phyloP scores from a whole-genome alignment of 2,797 vertebrate genomes.

The Poecilia gillii region DNA sequence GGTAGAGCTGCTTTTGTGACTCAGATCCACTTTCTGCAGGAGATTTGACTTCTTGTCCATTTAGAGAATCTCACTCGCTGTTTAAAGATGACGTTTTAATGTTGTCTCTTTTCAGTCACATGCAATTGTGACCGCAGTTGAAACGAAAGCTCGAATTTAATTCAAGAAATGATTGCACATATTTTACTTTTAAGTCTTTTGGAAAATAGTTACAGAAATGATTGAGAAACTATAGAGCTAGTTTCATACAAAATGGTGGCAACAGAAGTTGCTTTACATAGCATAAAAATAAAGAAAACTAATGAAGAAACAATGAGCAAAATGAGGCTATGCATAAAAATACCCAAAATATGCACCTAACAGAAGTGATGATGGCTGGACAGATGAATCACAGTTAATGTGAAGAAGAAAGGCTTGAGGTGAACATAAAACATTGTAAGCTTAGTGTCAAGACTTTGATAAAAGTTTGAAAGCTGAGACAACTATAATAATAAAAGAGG shows the following conservation, averaged over 20 bases:
- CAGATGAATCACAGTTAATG: background rate
- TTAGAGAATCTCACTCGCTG: background rate
- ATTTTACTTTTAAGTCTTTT: background rate
- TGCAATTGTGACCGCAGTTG: background rate
- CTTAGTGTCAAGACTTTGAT: no score
- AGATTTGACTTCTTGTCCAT: slow-evolving; percentile 2
- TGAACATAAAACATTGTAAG: no score
- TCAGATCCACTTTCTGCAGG: background rate
- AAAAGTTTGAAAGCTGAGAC: no score
- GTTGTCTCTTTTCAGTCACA: background rate
- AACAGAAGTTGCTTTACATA: background rate
- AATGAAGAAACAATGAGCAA: background rate
- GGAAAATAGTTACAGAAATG: background rate
- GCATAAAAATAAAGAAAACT: background rate
- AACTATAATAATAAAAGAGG: no score
- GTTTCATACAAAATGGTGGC: background rate
- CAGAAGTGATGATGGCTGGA: background rate
- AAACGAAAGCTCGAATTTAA: background rate
- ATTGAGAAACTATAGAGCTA: background rate
- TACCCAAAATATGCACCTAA: background rate
- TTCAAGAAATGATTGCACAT: background rate
- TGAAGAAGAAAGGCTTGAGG: background rate
- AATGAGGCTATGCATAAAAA: no score
- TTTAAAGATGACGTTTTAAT: background rate
- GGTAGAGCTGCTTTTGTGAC: background rate